Percentiles rank a stretch among this genome's conserved stretches.
These are phyloP conservation scores for Lipophrys pholis DNA, from an alignment of 2,113 vertebrate genomes.

Conservation along the genomic window DNA sequence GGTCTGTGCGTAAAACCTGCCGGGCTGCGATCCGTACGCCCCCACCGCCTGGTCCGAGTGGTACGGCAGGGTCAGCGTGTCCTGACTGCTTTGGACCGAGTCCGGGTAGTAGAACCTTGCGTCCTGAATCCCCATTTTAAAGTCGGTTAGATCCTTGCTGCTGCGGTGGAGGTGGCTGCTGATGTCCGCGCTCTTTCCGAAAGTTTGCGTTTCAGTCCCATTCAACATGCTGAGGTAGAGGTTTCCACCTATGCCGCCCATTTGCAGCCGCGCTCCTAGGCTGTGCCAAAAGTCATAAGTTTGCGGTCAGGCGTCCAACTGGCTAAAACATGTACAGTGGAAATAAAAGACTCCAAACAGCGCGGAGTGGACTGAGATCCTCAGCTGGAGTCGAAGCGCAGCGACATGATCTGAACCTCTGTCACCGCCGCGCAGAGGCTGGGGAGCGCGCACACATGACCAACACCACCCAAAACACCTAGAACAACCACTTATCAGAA, in stretches of 20 bases:
- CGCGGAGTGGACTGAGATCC: not conserved
- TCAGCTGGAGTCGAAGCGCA: conserved; percentile 24
- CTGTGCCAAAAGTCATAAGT: conserved; percentile 79
- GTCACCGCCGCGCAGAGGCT: conserved; percentile 12
- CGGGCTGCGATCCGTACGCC: conserved; percentile 75
- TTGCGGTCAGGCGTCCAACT: conserved; percentile 46
- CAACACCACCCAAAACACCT: not conserved
- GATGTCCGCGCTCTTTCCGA: conserved; percentile 82
- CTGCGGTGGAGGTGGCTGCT: conserved; percentile 76
- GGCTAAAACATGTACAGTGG: conserved; percentile 17
- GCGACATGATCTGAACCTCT: conserved; percentile 14
- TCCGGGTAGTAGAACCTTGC: conserved; percentile 83
- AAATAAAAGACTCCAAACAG: not conserved
- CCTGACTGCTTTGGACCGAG: conserved; percentile 71
- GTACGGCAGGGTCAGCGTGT: conserved; percentile 77
- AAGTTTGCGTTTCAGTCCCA: conserved; percentile 86
- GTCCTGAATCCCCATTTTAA: conserved; percentile 86
- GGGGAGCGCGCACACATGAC: too few relatives aligned
- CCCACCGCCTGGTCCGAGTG: conserved; percentile 75
- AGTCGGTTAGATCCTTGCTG: conserved; percentile 81
- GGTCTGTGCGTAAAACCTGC: conserved; percentile 82
- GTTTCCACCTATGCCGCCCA: conserved; percentile 89
- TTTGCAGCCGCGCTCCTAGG: conserved; percentile 79
- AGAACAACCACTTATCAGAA: conserved; percentile 5
- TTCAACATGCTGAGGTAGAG: conserved; percentile 90